These are phyloP conservation scores for Pteropus alecto DNA, from an alignment of 2,113 vertebrate species.

Conservation along the genomic window DNA sequence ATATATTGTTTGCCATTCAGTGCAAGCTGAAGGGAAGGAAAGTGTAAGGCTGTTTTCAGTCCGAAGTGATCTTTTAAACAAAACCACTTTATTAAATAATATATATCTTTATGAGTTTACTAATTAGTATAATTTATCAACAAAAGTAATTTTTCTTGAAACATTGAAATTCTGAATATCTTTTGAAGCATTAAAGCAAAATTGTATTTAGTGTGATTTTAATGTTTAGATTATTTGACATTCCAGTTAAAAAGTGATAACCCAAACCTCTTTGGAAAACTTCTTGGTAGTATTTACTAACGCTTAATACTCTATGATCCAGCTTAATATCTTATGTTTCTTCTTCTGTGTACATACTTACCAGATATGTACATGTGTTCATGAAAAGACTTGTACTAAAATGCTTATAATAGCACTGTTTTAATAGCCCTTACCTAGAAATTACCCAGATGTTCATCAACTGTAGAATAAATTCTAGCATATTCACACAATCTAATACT, in stretches of 20 bases:
- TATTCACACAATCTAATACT: background rate
- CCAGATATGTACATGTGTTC: background rate
- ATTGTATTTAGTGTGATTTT: slow-evolving; percentile 13
- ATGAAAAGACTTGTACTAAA: background rate
- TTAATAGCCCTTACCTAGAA: background rate
- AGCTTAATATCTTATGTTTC: background rate
- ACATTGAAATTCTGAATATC: background rate
- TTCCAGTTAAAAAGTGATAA: background rate
- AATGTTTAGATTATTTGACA: background rate
- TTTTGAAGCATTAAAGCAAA: background rate
- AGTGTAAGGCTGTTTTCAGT: background rate
- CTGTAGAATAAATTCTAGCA: background rate
- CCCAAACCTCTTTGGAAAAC: background rate
- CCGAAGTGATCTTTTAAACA: background rate
- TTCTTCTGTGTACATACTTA: background rate
- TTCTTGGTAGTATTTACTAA: background rate
- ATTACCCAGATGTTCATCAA: background rate
- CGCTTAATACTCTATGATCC: background rate
- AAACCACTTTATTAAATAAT: background rate
- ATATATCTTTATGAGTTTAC: background rate
- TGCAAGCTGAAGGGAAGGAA: background rate
- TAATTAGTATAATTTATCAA: background rate
- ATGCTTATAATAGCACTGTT: background rate
- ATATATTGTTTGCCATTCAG: background rate
- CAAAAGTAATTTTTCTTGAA: background rate